Percentiles rank a stretch among this genome's conserved stretches.
These are phyloP conservation scores for Cydia amplana DNA, from an alignment of 1,140 invertebrate genomes.

Conservation along the genomic window DNA sequence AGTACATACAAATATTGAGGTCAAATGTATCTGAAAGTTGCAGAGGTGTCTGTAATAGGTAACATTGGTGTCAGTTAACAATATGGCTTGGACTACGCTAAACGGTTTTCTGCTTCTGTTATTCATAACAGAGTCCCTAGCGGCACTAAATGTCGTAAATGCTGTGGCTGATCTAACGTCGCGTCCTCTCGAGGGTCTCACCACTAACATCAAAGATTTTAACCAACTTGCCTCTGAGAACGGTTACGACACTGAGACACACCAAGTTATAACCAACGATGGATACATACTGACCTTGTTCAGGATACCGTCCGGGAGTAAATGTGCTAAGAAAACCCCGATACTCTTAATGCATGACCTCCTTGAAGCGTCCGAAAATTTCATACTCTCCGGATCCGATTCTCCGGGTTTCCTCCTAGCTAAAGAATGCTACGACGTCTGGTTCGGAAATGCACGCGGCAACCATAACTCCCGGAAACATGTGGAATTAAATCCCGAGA, in stretches of 20 bases:
- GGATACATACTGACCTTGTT: background rate
- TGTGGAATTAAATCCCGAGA: constrained; percentile 76
- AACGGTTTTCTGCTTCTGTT: background rate
- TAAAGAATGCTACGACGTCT: constrained; percentile 89
- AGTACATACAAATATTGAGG: background rate
- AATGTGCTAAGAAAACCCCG: constrained; percentile 41
- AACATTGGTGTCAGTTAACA: background rate
- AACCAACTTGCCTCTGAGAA: background rate
- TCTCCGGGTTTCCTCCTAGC: constrained; percentile 84
- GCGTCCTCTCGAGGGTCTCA: background rate
- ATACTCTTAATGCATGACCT: constrained; percentile 82
- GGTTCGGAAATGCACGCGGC: constrained; percentile 86
- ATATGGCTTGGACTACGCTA: background rate
- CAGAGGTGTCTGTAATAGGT: background rate
- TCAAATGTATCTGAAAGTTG: background rate
- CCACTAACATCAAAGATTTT: constrained; percentile 6
- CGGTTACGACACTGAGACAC: background rate
- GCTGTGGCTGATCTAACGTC: background rate
- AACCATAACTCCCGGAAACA: constrained; percentile 83
- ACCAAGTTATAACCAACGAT: constrained; percentile 6
- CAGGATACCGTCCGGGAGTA: background rate
- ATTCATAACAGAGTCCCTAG: background rate
- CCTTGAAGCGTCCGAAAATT: constrained; percentile 83
- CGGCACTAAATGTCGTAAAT: background rate
- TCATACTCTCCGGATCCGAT: constrained; percentile 82